Conservation (phyloP, 2,888 invertebrate species). For the Cantharis rustica region DNA sequence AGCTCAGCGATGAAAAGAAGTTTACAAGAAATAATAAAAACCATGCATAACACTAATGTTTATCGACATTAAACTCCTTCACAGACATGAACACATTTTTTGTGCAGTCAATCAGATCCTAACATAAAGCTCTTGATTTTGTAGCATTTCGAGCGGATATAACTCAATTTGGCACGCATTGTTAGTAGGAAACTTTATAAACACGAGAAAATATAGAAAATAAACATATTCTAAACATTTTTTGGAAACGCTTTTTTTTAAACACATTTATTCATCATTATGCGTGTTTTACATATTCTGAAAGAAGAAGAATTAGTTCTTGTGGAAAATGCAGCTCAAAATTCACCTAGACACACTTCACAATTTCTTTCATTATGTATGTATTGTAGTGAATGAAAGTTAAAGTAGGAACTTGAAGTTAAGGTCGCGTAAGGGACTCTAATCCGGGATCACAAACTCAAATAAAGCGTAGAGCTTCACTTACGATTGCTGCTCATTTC, state of each 20-base stretch:
- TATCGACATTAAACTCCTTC: slow-evolving; percentile 26
- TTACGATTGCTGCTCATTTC: slow-evolving; percentile 32
- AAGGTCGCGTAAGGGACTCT: slow-evolving; percentile 25
- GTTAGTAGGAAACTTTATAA: slow-evolving; percentile 32
- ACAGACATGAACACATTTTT: slow-evolving; percentile 24
- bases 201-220: slow-evolving; percentile 28
- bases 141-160: slow-evolving; percentile 32
- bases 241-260: slow-evolving; percentile 19
- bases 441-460: slow-evolving; percentile 36
- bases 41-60: slow-evolving; percentile 28
- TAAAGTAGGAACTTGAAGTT: slow-evolving; percentile 22
- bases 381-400: slow-evolving; percentile 21
- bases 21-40: slow-evolving; percentile 18
- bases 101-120: slow-evolving; percentile 29
- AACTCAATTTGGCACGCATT: slow-evolving; percentile 33
- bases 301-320: not conserved
- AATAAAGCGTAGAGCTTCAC: slow-evolving; percentile 31
- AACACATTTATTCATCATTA: slow-evolving; percentile 21
- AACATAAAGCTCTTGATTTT: slow-evolving; percentile 32
- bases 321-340: slow-evolving; percentile 7
- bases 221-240: slow-evolving; percentile 26
- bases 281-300: slow-evolving; percentile 11
- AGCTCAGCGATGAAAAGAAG: slow-evolving; percentile 17
- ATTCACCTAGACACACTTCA: slow-evolving; percentile 10
- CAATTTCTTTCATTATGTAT: slow-evolving; percentile 29